These are phyloP conservation scores for Ashinkailepas kermadecensis DNA, from an alignment of 2,888 invertebrate genomes.

Conservation along the genomic window DNA sequence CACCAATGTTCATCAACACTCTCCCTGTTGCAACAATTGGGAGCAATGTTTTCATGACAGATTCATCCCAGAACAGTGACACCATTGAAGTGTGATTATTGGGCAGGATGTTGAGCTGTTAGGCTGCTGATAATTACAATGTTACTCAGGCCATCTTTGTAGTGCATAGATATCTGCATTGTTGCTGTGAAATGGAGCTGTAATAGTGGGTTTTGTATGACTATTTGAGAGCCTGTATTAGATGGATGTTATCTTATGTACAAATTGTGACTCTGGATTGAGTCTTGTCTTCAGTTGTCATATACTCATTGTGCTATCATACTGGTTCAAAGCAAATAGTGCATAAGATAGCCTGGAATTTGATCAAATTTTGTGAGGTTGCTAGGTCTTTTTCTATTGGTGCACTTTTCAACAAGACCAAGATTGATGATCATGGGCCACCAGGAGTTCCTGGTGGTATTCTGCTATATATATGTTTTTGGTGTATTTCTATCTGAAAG, in stretches of 20 bases:
- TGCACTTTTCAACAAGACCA: no score
- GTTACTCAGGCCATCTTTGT: not conserved
- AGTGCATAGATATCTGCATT: constrained; percentile 3
- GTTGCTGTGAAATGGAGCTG: constrained; percentile 12
- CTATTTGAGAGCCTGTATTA: not conserved
- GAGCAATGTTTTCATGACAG: not conserved
- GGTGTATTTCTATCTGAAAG: no score
- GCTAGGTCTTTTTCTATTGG: no score
- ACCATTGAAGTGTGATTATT: not conserved
- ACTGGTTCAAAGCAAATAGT: not conserved
- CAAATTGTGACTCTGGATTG: not conserved
- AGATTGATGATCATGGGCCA: no score
- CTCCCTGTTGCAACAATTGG: not conserved
- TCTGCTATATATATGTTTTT: no score
- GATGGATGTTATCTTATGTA: not conserved
- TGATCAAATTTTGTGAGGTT: no score
- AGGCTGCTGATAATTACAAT: not conserved
- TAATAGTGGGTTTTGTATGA: not conserved
- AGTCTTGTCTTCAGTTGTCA: not conserved
- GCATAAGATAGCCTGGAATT: no score
- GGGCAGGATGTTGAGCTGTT: not conserved
- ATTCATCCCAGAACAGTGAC: constrained; percentile 10
- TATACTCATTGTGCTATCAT: not conserved
- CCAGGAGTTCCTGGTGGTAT: no score
- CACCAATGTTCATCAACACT: constrained; percentile 12